Evolutionary conservation across 1,140 invertebrate genomes (phyloP).

Genomic region (Drosophila nigromelanica): DNA sequence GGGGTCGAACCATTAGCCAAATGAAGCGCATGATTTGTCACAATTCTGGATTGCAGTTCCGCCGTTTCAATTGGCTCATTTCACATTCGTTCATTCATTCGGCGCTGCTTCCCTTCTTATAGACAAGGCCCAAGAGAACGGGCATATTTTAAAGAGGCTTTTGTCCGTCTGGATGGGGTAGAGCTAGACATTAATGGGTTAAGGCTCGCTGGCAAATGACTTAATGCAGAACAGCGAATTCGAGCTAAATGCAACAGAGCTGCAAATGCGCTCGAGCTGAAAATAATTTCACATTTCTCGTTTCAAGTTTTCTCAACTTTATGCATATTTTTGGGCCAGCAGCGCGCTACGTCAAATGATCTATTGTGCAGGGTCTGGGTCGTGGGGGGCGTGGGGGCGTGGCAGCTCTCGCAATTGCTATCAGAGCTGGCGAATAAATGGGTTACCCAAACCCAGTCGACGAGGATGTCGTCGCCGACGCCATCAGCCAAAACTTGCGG

Average conservation of each 20-base stretch:
- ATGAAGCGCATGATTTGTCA: slow-evolving; percentile 75
- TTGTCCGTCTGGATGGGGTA: not conserved
- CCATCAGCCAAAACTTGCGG: slow-evolving; percentile 52
- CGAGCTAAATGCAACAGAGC: slow-evolving; percentile 44
- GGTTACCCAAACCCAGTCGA: slow-evolving; percentile 40
- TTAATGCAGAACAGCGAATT: slow-evolving; percentile 40
- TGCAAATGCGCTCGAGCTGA: slow-evolving; percentile 48
- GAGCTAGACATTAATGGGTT: slow-evolving; percentile 52
- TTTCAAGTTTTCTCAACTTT: slow-evolving; percentile 47
- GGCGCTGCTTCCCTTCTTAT: too few species aligned
- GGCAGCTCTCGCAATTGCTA: slow-evolving; percentile 18
- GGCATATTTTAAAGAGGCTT: not conserved
- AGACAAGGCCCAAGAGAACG: too few species aligned
- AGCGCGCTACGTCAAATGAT: slow-evolving; percentile 45
- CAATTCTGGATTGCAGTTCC: slow-evolving; percentile 39
- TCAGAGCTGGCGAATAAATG: too few species aligned
- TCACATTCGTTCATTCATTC: not conserved
- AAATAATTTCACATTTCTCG: slow-evolving; percentile 58
- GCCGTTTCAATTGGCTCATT: slow-evolving; percentile 32
- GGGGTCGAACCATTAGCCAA: slow-evolving; percentile 41
- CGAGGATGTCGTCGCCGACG: slow-evolving; percentile 24
- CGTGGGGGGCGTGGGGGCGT: slow-evolving; percentile 8
- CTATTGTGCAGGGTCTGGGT: slow-evolving; percentile 45
- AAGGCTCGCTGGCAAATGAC: slow-evolving; percentile 56
- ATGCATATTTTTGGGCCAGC: slow-evolving; percentile 36